Conservation (phyloP, 2,113 vertebrate genomes). For the Zootoca vivipara region DNA sequence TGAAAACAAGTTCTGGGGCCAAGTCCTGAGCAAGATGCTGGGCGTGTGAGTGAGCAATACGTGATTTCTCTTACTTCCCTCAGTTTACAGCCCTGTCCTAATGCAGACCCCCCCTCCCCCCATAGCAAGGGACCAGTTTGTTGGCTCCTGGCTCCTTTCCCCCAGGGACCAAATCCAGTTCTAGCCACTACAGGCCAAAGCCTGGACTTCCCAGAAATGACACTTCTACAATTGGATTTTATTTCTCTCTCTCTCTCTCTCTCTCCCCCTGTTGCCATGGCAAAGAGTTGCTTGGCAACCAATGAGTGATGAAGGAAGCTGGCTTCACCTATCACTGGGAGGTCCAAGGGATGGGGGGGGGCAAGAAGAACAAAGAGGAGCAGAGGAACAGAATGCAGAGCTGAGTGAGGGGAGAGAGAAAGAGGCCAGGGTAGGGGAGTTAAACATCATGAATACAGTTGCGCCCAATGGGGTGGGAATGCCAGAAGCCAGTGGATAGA, state of each 20-base stretch:
- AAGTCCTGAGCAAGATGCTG: too few relatives aligned
- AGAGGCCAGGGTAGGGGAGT: background rate
- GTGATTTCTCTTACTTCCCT: background rate
- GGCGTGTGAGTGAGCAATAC: too few relatives aligned
- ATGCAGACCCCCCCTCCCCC: background rate
- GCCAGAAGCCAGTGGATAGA: background rate
- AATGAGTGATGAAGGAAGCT: constrained; percentile 16
- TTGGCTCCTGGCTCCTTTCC: background rate
- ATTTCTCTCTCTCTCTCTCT: background rate
- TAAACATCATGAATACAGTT: too few relatives aligned
- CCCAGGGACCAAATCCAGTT: background rate
- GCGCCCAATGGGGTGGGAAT: background rate
- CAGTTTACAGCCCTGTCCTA: background rate
- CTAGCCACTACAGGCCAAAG: background rate
- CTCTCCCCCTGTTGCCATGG: constrained; percentile 29
- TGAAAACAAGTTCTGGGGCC: background rate
- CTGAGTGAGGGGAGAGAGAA: background rate
- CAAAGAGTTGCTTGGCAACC: constrained; percentile 34
- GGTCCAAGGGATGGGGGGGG: background rate
- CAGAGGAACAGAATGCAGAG: background rate
- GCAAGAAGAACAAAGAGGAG: background rate
- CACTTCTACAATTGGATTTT: background rate
- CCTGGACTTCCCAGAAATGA: background rate
- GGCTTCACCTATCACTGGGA: background rate
- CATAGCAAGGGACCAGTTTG: too few relatives aligned